A percentile compares a stretch with the other conserved stretches of the same genome.
phyloP scores from a whole-genome alignment of 2,888 invertebrate species.

The Ptychoptera albimana region DNA sequence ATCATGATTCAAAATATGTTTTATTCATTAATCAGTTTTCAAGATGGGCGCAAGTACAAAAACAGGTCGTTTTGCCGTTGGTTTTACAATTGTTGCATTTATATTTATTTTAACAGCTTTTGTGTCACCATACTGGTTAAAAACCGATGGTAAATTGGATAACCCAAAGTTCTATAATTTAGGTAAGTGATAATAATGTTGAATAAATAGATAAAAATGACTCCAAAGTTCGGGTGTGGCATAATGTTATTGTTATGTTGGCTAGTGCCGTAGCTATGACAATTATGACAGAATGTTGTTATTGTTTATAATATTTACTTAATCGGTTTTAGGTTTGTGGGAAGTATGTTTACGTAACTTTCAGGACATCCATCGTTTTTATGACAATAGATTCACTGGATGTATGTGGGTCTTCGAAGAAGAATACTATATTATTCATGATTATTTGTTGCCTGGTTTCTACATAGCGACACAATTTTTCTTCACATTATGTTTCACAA shows the following conservation, averaged over 20 bases:
- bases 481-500: slow-evolving; percentile 74
- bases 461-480: slow-evolving; percentile 89
- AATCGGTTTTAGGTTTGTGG: slow-evolving; percentile 85
- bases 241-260: background rate
- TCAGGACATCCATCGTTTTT: slow-evolving; percentile 70
- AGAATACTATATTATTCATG: slow-evolving; percentile 88
- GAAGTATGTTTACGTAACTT: slow-evolving; percentile 84
- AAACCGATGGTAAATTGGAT: slow-evolving; percentile 58
- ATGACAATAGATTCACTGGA: slow-evolving; percentile 67
- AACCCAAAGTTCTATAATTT: slow-evolving; percentile 67
- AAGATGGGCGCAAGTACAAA: slow-evolving; percentile 28
- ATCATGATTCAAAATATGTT: background rate
- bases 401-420: slow-evolving; percentile 98
- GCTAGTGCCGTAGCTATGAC: background rate
- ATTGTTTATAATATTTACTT: slow-evolving; percentile 13
- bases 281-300: background rate
- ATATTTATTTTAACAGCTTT: slow-evolving; percentile 64
- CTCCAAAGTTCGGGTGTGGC: background rate
- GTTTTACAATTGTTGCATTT: slow-evolving; percentile 47
- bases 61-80: slow-evolving; percentile 36
- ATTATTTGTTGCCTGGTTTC: slow-evolving; percentile 77
- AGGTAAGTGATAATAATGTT: slow-evolving; percentile 35
- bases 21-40: background rate
- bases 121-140: slow-evolving; percentile 77
- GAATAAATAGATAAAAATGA: background rate